Evolutionary conservation across 2,888 invertebrate genomes (phyloP).

Genomic region (Eupithecia vulgata): DNA sequence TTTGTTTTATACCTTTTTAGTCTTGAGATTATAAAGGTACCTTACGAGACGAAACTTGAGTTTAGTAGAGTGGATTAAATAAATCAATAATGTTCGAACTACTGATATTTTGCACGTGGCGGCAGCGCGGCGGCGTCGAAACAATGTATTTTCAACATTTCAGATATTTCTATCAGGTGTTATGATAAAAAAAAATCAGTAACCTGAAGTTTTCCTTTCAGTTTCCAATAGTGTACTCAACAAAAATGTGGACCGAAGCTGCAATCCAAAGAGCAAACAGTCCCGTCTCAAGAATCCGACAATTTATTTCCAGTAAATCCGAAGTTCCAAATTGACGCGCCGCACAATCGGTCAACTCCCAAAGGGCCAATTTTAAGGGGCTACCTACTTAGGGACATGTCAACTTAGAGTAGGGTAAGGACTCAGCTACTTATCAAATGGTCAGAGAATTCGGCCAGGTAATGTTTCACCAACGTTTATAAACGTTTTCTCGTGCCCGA

Average conservation of each 20-base stretch:
- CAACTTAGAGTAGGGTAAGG: constrained; percentile 57
- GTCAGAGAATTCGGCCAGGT: constrained; percentile 15
- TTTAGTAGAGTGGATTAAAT: no score
- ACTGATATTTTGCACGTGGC: no score
- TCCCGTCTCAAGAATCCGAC: constrained; percentile 20
- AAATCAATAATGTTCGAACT: no score
- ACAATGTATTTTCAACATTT: no score
- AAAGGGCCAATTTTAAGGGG: constrained; percentile 55
- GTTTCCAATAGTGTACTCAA: neutral
- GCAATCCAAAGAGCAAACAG: constrained; percentile 18
- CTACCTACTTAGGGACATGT: constrained; percentile 46
- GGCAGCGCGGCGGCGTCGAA: no score
- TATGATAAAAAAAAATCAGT: no score
- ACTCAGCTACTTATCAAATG: constrained; percentile 28
- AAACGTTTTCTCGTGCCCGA: neutral
- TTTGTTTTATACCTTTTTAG: no score
- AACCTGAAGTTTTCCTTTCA: no score
- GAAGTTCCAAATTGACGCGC: constrained; percentile 25
- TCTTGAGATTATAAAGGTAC: no score
- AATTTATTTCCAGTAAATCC: constrained; percentile 30
- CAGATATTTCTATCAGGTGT: no score
- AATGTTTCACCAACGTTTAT: constrained; percentile 9
- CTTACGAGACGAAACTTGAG: neutral
- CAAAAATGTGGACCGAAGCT: neutral
- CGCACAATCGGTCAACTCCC: constrained; percentile 50